Percentiles rank a stretch among this genome's conserved stretches.
Evolutionary conservation across 2,113 vertebrate genomes (phyloP).

Genomic region (Tragelaphus strepsiceros): DNA sequence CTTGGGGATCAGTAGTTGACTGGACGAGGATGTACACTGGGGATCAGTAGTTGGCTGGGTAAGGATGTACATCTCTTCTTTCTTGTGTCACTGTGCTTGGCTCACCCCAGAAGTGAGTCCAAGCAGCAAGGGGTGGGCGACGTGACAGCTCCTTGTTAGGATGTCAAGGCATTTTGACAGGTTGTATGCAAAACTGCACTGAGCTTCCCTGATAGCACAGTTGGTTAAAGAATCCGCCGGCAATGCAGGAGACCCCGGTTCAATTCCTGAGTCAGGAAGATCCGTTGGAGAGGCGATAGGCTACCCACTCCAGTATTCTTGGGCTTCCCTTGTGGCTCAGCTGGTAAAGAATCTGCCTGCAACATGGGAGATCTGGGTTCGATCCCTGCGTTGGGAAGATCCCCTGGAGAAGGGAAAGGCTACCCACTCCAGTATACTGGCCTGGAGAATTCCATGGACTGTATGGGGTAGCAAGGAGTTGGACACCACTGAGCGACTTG

Average conservation of each 20-base stretch:
- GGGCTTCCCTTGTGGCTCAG: not conserved
- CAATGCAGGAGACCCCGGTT: not conserved
- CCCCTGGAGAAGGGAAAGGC: not conserved
- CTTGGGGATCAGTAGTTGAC: not conserved
- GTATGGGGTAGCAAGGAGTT: not conserved
- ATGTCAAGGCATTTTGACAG: not conserved
- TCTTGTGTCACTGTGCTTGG: not conserved
- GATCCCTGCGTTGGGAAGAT: not conserved
- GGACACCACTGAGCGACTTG: not conserved
- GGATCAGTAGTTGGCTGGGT: not conserved
- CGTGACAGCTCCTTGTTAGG: not conserved
- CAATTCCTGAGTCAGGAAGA: not conserved
- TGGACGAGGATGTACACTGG: not conserved
- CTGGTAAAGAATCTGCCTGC: not conserved
- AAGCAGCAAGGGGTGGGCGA: not conserved
- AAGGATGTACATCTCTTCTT: not conserved
- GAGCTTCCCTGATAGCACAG: not conserved
- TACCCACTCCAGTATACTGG: not conserved
- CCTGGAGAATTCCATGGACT: not conserved
- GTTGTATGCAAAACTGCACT: not conserved
- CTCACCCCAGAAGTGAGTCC: not conserved
- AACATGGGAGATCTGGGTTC: not conserved
- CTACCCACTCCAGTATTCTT: not conserved
- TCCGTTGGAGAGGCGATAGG: not conserved
- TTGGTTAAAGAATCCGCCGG: not conserved